These are phyloP conservation scores for Stomorhina lunata DNA, from an alignment of 2,888 invertebrate genomes.

Conservation along the genomic window DNA sequence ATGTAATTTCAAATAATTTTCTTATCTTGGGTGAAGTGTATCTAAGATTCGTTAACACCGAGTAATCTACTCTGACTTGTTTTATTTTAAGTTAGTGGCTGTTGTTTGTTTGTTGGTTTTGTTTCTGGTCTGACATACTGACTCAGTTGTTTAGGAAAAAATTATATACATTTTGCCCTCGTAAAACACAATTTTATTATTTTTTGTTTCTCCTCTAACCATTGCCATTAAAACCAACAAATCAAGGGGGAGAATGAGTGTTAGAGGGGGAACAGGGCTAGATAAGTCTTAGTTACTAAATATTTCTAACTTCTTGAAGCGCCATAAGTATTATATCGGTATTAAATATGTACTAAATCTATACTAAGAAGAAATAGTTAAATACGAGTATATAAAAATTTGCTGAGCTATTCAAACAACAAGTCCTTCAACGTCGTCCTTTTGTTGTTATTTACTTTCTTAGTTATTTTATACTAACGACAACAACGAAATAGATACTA, in stretches of 20 bases:
- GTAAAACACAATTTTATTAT: not conserved
- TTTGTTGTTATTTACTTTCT: conserved; percentile 9
- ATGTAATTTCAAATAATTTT: too few species aligned
- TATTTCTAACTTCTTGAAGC: too few species aligned
- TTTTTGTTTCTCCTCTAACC: not conserved
- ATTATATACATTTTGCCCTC: not conserved
- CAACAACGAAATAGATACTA: conserved; percentile 18
- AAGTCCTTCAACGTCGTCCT: conserved; percentile 24
- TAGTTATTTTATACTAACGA: conserved; percentile 1
- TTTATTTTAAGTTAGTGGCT: conserved; percentile 21
- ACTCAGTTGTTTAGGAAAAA: conserved; percentile 32
- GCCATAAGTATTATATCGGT: too few species aligned
- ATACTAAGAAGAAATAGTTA: not conserved
- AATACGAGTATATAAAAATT: conserved; percentile 5
- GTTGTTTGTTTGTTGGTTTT: not conserved
- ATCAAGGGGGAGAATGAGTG: not conserved
- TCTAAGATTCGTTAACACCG: too few species aligned
- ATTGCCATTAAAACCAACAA: not conserved
- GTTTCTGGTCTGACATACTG: conserved; percentile 47
- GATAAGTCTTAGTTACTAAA: not conserved
- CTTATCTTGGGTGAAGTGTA: too few species aligned
- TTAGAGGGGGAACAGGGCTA: not conserved
- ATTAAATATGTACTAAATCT: too few species aligned
- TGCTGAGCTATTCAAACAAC: conserved; percentile 34
- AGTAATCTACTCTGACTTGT: too few species aligned